These are phyloP conservation scores for Mesorhabditis spiculigera DNA, from an alignment of 2,888 invertebrate species.

Conservation along the genomic window DNA sequence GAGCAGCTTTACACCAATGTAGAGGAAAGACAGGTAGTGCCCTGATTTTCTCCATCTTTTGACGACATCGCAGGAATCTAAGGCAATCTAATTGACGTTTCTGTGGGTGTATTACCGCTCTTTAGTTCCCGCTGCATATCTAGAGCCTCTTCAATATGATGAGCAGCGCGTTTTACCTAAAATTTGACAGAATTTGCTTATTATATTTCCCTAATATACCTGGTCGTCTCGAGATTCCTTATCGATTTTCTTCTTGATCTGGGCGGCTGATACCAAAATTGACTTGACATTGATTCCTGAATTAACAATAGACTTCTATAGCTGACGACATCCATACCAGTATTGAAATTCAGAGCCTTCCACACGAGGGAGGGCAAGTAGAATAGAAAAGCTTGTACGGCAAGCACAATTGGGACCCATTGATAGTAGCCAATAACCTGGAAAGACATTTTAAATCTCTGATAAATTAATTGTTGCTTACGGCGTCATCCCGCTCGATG, in stretches of 20 bases:
- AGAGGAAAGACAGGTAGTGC: constrained; percentile 28
- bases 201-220: constrained; percentile 4
- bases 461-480: background rate
- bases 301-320: constrained; percentile 7
- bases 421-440: constrained; percentile 45
- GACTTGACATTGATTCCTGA: constrained; percentile 52
- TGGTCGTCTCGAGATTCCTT: constrained; percentile 10
- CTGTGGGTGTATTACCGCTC: constrained; percentile 24
- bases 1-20: constrained; percentile 29
- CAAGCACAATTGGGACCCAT: constrained; percentile 50
- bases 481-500: constrained; percentile 22
- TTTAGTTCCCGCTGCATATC: constrained; percentile 52
- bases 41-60: constrained; percentile 19
- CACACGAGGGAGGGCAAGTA: constrained; percentile 55
- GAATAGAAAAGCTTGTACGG: constrained; percentile 55
- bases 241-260: constrained; percentile 25
- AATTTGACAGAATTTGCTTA: background rate
- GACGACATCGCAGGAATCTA: background rate
- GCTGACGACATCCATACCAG: constrained; percentile 27
- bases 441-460: background rate
- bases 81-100: constrained; percentile 11
- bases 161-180: constrained; percentile 32
- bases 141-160: constrained; percentile 46
- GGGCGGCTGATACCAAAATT: constrained; percentile 42
- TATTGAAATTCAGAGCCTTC: constrained; percentile 44